Evolutionary conservation across 1,140 invertebrate species (phyloP), one percentile per base, ranked within the genome.

Genomic region (Palaemon carinicauda): DNA sequence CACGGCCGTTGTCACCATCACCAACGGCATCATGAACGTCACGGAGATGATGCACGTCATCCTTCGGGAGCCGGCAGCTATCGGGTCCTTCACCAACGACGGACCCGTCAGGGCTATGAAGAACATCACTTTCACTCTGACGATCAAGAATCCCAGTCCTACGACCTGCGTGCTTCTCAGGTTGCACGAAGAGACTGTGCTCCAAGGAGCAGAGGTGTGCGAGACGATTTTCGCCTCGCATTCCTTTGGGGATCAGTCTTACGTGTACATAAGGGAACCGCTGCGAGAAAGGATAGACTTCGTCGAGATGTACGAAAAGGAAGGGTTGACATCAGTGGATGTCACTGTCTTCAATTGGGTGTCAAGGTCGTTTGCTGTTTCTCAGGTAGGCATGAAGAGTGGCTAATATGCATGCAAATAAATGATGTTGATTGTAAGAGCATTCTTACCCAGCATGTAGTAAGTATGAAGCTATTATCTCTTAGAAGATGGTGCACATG

Each of bases 131-230:
- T 80, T 83, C 50, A 83, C 56, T 41, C 73, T 83, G 9, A 21
- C 21, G 19, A 51, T 83, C 51, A 80, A 33, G 41, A 52, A 29
- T 21, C 82, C 77, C 33, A 80, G 56, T 15, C 71, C 73, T 14
- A 80, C 71, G 14, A 83, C 82, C 17, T 83, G 82, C 24, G 52
- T 80, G 12, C 73, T 83, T 1, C 29, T 83, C 77, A 80, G 79
- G 31, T 21, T 83, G 19, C 17, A 53, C 1, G 73, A 83, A 9
- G 60, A 29, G 12, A 80, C n/a, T 5, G 41, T 41, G 7, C 41
- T 41, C 41, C 41, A 7, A 9, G 41, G 41, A 1, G 7, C 7
- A 41, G 41, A 41, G 12, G 41, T 41, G 41, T 41, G 41, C 41
- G 41, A 41, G 41, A 41, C 41, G 41, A 41, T 41, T 41, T 41